Conservation (phyloP, 2,888 invertebrate species). For the Quadroppia sp. region DNA sequence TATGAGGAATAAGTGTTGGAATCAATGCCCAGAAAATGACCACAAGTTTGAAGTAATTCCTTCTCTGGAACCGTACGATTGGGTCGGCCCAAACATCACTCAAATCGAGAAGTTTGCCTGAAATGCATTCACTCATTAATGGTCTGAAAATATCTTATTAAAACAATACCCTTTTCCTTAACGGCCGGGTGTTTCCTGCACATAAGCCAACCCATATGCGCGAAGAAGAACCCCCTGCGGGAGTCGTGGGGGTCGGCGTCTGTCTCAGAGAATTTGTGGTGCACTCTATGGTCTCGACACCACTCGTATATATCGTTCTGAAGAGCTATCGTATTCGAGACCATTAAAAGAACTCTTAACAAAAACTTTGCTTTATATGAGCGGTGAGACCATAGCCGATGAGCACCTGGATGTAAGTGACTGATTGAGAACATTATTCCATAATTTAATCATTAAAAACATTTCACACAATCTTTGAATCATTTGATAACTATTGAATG, state of each 20-base stretch:
- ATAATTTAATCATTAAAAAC: too few relatives aligned
- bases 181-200: conserved; percentile 57
- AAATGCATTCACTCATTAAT: too few relatives aligned
- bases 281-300: conserved; percentile 52
- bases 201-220: conserved; percentile 58
- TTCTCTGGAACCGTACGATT: conserved; percentile 42
- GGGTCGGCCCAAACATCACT: conserved; percentile 44
- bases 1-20: conserved; percentile 39
- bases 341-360: conserved; percentile 69
- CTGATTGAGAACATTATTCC: too few relatives aligned
- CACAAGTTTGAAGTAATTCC: conserved; percentile 34
- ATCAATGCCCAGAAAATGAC: conserved; percentile 34
- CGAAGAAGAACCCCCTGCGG: conserved; percentile 56
- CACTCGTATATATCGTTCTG: conserved; percentile 48
- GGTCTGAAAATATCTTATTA: conserved; percentile 46
- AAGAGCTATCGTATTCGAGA: conserved; percentile 71
- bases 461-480: background rate
- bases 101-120: conserved; percentile 49
- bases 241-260: conserved; percentile 53
- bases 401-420: conserved; percentile 64
- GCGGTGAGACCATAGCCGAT: conserved; percentile 87
- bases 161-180: conserved; percentile 50
- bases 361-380: conserved; percentile 86
- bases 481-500: background rate
- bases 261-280: conserved; percentile 54